These are phyloP conservation scores for Neodon shergylaensis DNA, from an alignment of 2,113 vertebrate genomes.

Conservation along the genomic window DNA sequence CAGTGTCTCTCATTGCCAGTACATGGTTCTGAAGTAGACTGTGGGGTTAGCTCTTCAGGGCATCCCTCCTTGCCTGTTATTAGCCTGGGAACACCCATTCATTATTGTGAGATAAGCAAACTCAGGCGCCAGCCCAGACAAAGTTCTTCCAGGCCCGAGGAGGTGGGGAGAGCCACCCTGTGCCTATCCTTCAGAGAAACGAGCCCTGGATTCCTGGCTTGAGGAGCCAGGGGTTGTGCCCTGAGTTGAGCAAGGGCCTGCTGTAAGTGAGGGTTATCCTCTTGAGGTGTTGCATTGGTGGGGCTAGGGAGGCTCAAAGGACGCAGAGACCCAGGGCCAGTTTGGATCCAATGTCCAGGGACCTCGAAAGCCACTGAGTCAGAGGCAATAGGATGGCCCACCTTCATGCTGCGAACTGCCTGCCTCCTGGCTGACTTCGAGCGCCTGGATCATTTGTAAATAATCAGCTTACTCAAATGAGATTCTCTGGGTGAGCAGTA, in stretches of 20 bases:
- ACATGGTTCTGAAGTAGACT: background rate
- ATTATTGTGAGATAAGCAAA: background rate
- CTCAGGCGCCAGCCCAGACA: background rate
- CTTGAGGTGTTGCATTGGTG: accelerated
- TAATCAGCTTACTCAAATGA: background rate
- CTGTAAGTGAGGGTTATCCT: accelerated
- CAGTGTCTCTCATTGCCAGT: background rate
- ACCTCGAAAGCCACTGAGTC: background rate
- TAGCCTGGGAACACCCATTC: background rate
- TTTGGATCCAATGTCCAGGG: background rate
- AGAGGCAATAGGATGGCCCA: background rate
- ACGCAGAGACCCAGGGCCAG: background rate
- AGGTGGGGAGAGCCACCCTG: background rate
- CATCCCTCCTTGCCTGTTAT: background rate
- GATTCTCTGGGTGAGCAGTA: background rate
- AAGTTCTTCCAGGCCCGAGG: background rate
- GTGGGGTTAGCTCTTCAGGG: accelerated
- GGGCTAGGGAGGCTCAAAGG: background rate
- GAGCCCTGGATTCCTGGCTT: accelerated
- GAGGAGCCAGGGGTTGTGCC: background rate
- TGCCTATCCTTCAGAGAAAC: accelerated
- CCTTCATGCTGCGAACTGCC: background rate
- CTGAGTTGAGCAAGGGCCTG: too few species aligned
- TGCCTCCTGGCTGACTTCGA: accelerated
- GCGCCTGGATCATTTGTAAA: background rate